Conservation (phyloP, 2,113 vertebrate species). For the Seriola quinqueradiata region DNA sequence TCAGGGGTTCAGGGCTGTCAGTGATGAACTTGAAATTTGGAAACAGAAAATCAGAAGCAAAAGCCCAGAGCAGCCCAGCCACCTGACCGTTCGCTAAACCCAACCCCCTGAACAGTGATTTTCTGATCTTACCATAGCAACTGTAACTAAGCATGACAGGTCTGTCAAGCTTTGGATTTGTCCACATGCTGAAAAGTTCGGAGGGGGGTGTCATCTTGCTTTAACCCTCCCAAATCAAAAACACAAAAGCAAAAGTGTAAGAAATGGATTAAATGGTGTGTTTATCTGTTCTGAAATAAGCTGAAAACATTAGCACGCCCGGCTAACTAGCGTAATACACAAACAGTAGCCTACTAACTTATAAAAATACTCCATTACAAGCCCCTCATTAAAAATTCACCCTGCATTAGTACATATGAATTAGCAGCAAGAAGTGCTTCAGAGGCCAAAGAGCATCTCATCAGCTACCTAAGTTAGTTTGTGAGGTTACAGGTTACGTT, state of each 20-base stretch:
- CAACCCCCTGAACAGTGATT: neutral
- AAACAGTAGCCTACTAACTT: neutral
- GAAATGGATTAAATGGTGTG: neutral
- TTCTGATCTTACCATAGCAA: neutral
- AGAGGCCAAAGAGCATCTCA: neutral
- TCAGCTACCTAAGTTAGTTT: neutral
- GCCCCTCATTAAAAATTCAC: no score
- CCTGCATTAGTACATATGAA: no score
- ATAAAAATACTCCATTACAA: no score
- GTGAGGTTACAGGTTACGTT: neutral
- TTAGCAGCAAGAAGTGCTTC: no score
- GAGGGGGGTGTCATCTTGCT: neutral
- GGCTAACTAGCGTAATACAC: no score
- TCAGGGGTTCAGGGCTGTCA: neutral
- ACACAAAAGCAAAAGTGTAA: neutral
- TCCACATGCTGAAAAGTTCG: neutral
- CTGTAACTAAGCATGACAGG: neutral
- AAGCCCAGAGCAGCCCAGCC: neutral
- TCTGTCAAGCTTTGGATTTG: neutral
- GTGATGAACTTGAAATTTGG: neutral
- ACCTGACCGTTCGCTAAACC: neutral
- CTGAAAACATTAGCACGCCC: neutral
- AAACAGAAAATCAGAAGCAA: neutral
- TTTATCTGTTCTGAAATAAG: neutral
- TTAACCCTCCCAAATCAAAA: neutral